phyloP scores from a whole-genome alignment of 2,797 vertebrate genomes.

The Melanotaenia trifasciata region DNA sequence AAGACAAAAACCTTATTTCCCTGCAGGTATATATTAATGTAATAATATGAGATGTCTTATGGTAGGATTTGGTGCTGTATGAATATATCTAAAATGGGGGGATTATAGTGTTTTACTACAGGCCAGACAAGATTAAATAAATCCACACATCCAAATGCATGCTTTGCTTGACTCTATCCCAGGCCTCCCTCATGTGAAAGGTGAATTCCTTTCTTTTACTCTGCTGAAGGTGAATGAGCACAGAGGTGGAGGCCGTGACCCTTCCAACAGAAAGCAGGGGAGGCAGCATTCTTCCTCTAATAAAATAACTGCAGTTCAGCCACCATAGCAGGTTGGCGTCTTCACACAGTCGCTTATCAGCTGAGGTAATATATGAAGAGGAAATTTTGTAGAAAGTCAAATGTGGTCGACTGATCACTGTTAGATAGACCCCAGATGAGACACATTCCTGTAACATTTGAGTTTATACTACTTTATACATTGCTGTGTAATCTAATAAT shows the following conservation, averaged over 20 bases:
- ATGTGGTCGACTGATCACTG: neutral
- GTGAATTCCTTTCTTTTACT: slow-evolving; percentile 26
- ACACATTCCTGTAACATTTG: slow-evolving; percentile 19
- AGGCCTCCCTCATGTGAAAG: slow-evolving; percentile 9
- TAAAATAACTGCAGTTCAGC: slow-evolving; percentile 19
- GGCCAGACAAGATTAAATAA: neutral
- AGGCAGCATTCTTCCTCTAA: slow-evolving; percentile 26
- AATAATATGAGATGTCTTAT: neutral
- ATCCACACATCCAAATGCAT: neutral
- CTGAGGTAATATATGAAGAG: neutral
- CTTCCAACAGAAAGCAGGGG: slow-evolving; percentile 1
- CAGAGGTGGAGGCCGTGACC: slow-evolving; percentile 1
- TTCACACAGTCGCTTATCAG: neutral
- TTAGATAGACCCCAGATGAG: neutral
- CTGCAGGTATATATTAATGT: neutral
- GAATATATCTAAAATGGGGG: neutral
- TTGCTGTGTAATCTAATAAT: no score
- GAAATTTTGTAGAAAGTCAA: neutral
- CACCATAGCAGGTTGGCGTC: neutral
- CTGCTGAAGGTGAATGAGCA: slow-evolving; percentile 11
- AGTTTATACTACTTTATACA: slow-evolving; percentile 5
- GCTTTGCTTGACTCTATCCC: neutral
- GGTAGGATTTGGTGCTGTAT: neutral
- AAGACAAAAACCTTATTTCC: neutral
- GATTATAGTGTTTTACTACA: neutral